These are phyloP conservation scores for Pediacus dermestoides DNA, from an alignment of 2,888 invertebrate genomes.

Conservation along the genomic window DNA sequence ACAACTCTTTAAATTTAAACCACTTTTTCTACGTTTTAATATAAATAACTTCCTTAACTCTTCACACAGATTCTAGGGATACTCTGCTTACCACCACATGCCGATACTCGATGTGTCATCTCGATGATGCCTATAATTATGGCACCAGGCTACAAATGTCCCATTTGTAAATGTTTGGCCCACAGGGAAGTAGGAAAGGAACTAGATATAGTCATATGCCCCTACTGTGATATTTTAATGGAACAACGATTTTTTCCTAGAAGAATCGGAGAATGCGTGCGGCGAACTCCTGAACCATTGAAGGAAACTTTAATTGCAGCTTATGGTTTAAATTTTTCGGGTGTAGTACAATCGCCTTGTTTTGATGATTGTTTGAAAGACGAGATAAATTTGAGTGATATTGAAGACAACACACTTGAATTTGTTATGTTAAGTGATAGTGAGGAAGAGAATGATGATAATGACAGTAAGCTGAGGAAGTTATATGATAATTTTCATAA, in stretches of 20 bases:
- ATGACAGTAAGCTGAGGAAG: constrained; percentile 21
- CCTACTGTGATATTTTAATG: constrained; percentile 44
- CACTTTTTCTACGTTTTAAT: neutral
- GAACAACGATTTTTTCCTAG: constrained; percentile 21
- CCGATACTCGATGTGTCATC: constrained; percentile 40
- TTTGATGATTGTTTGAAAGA: constrained; percentile 30
- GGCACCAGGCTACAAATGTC: constrained; percentile 42
- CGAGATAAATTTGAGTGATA: constrained; percentile 20
- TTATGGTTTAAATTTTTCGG: constrained; percentile 8
- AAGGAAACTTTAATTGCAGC: constrained; percentile 6
- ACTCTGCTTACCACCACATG: constrained; percentile 41
- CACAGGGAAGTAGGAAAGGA: constrained; percentile 36
- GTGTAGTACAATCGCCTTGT: constrained; percentile 23
- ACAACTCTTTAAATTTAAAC: too few species aligned
- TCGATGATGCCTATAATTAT: constrained; percentile 42
- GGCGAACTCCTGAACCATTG: constrained; percentile 6
- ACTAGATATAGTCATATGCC: constrained; percentile 34
- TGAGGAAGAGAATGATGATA: constrained; percentile 27
- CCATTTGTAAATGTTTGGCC: constrained; percentile 38
- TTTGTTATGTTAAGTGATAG: constrained; percentile 33
- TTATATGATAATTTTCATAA: constrained; percentile 21
- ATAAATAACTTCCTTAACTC: constrained; percentile 12
- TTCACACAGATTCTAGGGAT: constrained; percentile 37
- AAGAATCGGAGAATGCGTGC: constrained; percentile 9
- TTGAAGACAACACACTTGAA: constrained; percentile 32